Conservation (phyloP, 2,888 invertebrate species). For the Epiblema foenella region DNA sequence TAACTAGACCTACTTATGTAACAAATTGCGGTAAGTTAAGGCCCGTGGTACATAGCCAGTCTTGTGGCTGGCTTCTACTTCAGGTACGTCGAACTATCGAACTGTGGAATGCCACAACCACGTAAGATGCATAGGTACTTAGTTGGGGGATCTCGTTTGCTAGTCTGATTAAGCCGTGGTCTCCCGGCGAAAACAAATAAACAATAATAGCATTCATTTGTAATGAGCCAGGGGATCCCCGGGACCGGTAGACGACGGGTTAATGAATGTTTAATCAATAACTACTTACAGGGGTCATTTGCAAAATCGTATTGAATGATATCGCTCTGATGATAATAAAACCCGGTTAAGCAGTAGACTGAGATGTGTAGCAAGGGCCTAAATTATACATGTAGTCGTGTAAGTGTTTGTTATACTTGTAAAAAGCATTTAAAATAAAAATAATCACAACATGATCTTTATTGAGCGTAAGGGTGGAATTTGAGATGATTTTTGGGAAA, state of each 20-base stretch:
- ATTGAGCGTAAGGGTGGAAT: not conserved
- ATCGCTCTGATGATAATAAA: not conserved
- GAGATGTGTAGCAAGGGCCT: conserved; percentile 7
- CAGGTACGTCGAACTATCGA: not conserved
- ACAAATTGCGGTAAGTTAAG: not conserved
- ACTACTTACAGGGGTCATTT: not conserved
- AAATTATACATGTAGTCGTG: too few relatives aligned
- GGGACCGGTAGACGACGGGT: too few relatives aligned
- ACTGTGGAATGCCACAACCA: not conserved
- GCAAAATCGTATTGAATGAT: not conserved
- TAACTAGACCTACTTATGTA: not conserved
- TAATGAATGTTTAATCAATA: too few relatives aligned
- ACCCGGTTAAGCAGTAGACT: not conserved
- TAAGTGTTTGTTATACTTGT: conserved; percentile 36
- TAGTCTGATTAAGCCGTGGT: too few relatives aligned
- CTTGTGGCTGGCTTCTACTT: not conserved
- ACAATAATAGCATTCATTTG: too few relatives aligned
- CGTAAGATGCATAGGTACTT: too few relatives aligned
- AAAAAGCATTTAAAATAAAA: conserved; percentile 19
- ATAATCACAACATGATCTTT: not conserved
- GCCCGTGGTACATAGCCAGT: conserved; percentile 2
- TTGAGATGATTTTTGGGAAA: too few relatives aligned
- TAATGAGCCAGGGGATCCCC: too few relatives aligned
- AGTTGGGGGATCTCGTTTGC: too few relatives aligned
- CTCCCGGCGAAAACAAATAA: too few relatives aligned